Conservation (phyloP, 2,113 vertebrate genomes). For the Spilogale gracilis region DNA sequence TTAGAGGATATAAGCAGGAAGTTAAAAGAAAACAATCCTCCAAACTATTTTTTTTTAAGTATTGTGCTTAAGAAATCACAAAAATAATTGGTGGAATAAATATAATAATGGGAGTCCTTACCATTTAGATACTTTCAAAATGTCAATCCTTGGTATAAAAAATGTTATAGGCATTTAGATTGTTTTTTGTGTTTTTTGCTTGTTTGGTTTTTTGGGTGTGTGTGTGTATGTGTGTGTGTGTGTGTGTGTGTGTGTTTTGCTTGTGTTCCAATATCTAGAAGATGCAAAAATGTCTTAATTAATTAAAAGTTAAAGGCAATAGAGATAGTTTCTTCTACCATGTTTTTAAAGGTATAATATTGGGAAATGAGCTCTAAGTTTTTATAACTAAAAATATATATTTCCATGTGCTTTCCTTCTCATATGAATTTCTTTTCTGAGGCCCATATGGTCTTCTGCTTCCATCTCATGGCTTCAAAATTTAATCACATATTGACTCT, state of each 20-base stretch:
- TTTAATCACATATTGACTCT: slow-evolving; percentile 70
- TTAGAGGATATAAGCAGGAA: not conserved
- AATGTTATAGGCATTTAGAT: not conserved
- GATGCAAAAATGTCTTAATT: not conserved
- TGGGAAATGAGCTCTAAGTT: slow-evolving; percentile 1
- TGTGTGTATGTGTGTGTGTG: not conserved
- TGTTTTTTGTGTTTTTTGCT: not conserved
- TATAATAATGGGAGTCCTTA: not conserved
- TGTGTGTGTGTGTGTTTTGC: not conserved
- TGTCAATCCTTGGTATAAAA: not conserved
- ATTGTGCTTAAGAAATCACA: not conserved
- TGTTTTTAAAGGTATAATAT: not conserved
- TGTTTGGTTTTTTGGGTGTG: not conserved
- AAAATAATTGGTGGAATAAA: not conserved
- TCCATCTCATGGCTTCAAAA: slow-evolving; percentile 63
- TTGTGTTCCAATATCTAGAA: slow-evolving; percentile 8
- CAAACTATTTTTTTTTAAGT: not conserved
- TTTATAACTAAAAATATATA: not conserved
- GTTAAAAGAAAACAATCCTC: not conserved
- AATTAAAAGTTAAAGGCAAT: not conserved
- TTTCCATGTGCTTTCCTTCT: slow-evolving; percentile 11
- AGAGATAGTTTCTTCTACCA: not conserved
- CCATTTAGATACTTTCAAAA: not conserved
- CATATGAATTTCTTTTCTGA: slow-evolving; percentile 36
- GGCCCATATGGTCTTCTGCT: slow-evolving; percentile 62